Percentiles rank a stretch among this genome's conserved stretches.
Conservation (phyloP, 2,888 invertebrate genomes). For the Thera britannica region DNA sequence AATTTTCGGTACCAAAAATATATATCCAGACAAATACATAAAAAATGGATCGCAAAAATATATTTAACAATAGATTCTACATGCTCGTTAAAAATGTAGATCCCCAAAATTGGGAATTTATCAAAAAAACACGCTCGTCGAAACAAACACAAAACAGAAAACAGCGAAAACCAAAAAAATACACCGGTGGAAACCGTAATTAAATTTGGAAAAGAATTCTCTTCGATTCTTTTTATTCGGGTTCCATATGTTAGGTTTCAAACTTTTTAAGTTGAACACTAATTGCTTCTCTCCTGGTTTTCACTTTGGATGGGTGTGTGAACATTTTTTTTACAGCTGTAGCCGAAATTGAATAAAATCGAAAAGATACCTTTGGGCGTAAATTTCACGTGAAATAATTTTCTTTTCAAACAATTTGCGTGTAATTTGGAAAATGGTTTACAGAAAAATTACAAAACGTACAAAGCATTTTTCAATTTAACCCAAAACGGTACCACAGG, state of each 20-base stretch:
- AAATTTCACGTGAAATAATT: neutral
- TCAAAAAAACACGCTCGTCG: neutral
- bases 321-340: slow-evolving; percentile 1
- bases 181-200: slow-evolving; percentile 16
- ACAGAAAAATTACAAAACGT: too few relatives aligned
- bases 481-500: too few relatives aligned
- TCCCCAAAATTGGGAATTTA: neutral
- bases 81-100: neutral
- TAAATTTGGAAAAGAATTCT: slow-evolving; percentile 27
- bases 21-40: neutral
- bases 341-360: slow-evolving; percentile 1
- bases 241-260: slow-evolving; percentile 20
- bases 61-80: neutral
- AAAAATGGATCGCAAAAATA: neutral
- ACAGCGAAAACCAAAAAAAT: slow-evolving; percentile 10
- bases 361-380: neutral
- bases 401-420: neutral
- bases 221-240: slow-evolving; percentile 22
- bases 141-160: slow-evolving; percentile 10
- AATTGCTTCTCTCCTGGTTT: slow-evolving; percentile 30
- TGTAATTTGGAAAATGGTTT: too few relatives aligned
- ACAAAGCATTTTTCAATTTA: too few relatives aligned
- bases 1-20: too few relatives aligned
- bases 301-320: slow-evolving; percentile 18
- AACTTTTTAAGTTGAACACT: slow-evolving; percentile 29